A percentile compares a stretch with the other conserved stretches of the same genome.
These are phyloP conservation scores for Argyra leucocephala DNA, from an alignment of 2,888 invertebrate genomes.

Conservation along the genomic window DNA sequence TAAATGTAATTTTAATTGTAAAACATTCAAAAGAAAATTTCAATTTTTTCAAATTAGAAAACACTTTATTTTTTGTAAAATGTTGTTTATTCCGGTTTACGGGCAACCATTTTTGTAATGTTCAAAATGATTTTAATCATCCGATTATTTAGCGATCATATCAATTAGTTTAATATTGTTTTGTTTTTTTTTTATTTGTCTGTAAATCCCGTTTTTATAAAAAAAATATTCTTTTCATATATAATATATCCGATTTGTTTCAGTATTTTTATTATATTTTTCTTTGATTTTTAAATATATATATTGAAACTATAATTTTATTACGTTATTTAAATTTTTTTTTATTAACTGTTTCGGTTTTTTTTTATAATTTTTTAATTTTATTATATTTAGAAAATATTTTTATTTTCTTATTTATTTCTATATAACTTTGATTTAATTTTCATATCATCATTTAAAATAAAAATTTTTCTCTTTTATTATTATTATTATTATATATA, in stretches of 20 bases:
- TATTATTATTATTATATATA: neutral
- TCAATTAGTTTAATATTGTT: no score
- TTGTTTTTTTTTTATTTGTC: no score
- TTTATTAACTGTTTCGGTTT: neutral
- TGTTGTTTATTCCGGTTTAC: no score
- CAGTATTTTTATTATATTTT: neutral
- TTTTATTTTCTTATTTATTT: neutral
- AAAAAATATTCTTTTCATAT: neutral
- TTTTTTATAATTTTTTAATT: neutral
- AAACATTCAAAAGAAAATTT: no score
- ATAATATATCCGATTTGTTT: neutral
- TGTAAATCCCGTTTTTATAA: no score
- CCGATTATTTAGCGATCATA: no score
- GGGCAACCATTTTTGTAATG: no score
- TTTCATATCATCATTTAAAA: neutral
- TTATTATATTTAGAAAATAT: neutral
- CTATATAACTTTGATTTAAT: neutral
- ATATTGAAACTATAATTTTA: no score
- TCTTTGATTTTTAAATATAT: neutral
- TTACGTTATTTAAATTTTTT: neutral
- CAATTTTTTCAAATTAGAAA: no score
- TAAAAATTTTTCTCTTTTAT: conserved; percentile 8
- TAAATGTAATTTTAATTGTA: no score
- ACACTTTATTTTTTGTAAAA: no score
- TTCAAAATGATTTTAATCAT: no score